These are phyloP conservation scores for Eilema sororculum DNA, from an alignment of 2,888 invertebrate genomes.

Conservation along the genomic window DNA sequence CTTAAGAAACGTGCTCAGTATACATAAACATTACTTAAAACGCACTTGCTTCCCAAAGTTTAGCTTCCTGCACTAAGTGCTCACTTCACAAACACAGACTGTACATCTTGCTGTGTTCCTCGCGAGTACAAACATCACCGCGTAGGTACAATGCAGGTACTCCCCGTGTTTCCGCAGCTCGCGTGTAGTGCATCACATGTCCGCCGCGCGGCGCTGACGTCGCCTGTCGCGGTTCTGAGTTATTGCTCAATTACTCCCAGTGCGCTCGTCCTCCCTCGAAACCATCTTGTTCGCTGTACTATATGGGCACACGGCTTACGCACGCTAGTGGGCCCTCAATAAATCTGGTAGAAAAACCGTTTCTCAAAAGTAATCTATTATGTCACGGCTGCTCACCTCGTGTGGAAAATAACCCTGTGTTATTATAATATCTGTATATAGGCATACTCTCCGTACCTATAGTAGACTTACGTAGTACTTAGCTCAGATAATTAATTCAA, in stretches of 20 bases:
- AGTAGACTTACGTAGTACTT: not conserved
- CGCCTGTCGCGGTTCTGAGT: constrained; percentile 33
- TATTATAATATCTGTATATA: constrained; percentile 6
- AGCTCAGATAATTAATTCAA: not conserved
- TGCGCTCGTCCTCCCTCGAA: constrained; percentile 13
- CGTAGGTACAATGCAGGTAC: not conserved
- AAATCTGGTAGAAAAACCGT: constrained; percentile 39
- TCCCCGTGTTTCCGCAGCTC: constrained; percentile 2
- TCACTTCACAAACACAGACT: not conserved
- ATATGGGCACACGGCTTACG: constrained; percentile 7
- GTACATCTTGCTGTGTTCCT: not conserved
- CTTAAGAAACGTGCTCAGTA: not conserved
- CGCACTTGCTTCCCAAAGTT: not conserved
- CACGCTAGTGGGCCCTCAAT: constrained; percentile 24
- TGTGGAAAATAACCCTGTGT: not conserved
- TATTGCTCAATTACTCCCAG: constrained; percentile 49
- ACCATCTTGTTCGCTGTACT: constrained; percentile 1
- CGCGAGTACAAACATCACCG: not conserved
- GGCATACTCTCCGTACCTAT: not conserved
- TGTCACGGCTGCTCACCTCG: constrained; percentile 12
- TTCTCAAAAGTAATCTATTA: constrained; percentile 40
- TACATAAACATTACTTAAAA: not conserved
- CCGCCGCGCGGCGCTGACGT: constrained; percentile 28
- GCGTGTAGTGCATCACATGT: constrained; percentile 13
- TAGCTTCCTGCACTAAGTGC: not conserved